phyloP scores from a whole-genome alignment of 1,140 invertebrate genomes.

The Pinna nobilis region DNA sequence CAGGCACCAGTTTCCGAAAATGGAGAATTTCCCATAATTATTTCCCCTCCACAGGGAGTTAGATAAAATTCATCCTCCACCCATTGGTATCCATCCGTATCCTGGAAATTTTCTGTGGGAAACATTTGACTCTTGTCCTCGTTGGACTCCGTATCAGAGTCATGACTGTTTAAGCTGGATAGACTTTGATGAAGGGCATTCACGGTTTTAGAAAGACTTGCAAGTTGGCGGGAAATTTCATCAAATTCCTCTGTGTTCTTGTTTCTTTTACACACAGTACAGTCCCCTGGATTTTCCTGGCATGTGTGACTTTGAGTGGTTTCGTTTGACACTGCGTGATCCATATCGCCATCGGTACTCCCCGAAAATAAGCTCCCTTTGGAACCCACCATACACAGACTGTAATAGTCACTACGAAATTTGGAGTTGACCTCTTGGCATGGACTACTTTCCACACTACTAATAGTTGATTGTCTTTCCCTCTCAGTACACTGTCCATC shows the following conservation, averaged over 20 bases:
- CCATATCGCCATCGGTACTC: slow-evolving; percentile 45
- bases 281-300: slow-evolving; percentile 36
- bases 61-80: slow-evolving; percentile 66
- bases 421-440: slow-evolving; percentile 27
- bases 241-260: slow-evolving; percentile 62
- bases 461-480: slow-evolving; percentile 39
- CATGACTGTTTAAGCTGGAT: slow-evolving; percentile 61
- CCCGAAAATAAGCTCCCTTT: slow-evolving; percentile 54
- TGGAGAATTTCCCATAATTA: slow-evolving; percentile 59
- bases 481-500: slow-evolving; percentile 42
- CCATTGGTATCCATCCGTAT: slow-evolving; percentile 67
- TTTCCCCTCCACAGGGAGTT: slow-evolving; percentile 61
- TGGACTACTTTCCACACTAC: slow-evolving; percentile 50
- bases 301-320: slow-evolving; percentile 34
- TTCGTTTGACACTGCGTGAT: slow-evolving; percentile 27
- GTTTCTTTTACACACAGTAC: slow-evolving; percentile 38
- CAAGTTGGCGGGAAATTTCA: slow-evolving; percentile 64
- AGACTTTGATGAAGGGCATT: slow-evolving; percentile 65
- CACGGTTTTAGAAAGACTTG: slow-evolving; percentile 66
- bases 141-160: slow-evolving; percentile 54
- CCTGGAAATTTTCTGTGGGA: slow-evolving; percentile 31
- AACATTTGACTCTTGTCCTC: slow-evolving; percentile 45
- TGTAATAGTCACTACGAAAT: slow-evolving; percentile 55
- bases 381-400: slow-evolving; percentile 63
- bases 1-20: slow-evolving; percentile 54